Evolutionary conservation across 2,888 invertebrate species (phyloP).

Genomic region (Ptychoptera albimana): DNA sequence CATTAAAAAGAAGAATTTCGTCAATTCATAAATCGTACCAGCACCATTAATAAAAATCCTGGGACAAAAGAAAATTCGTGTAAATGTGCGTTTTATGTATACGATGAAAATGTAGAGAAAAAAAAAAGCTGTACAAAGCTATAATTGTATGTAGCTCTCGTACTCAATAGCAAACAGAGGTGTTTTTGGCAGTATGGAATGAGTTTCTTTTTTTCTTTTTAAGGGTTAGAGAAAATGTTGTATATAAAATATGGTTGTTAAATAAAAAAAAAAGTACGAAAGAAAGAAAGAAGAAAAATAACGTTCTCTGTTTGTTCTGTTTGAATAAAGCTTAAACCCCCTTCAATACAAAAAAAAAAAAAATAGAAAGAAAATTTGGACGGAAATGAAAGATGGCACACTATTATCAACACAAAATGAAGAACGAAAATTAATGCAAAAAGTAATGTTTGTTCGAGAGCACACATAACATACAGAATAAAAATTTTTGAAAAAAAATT

Average conservation of each 20-base stretch:
- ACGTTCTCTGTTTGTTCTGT: no score
- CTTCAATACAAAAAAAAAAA: no score
- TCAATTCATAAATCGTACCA: slow-evolving; percentile 1
- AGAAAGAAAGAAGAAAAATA: no score
- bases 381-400: slow-evolving; percentile 6
- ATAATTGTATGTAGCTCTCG: neutral
- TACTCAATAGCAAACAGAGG: no score
- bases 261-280: no score
- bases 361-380: no score
- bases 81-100: neutral
- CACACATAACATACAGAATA: neutral
- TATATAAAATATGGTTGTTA: no score
- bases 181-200: no score
- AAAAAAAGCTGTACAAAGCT: neutral
- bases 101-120: neutral
- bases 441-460: slow-evolving; percentile 3
- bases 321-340: no score
- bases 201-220: no score
- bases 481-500: no score
- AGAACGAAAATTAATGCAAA: slow-evolving; percentile 8
- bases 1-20: neutral
- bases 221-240: no score
- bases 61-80: neutral
- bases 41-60: slow-evolving; percentile 1
- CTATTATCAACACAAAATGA: slow-evolving; percentile 6